Evolutionary conservation across 2,888 invertebrate species (phyloP).

Genomic region (Pomacea canaliculata): DNA sequence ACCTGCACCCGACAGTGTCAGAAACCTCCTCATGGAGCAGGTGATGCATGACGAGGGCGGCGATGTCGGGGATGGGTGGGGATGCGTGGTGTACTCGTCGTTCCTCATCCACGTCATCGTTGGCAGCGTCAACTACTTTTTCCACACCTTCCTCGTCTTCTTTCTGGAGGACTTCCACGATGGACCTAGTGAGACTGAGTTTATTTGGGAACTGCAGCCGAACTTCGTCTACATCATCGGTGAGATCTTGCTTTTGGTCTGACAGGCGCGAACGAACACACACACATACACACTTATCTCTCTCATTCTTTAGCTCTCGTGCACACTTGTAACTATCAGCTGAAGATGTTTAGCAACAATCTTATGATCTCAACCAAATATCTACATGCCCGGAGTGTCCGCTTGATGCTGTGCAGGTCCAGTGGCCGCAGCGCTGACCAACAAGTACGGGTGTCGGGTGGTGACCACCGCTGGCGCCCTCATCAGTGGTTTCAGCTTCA

Average conservation of each 20-base stretch:
- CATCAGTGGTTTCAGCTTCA: slow-evolving; percentile 81
- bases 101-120: slow-evolving; percentile 94
- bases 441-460: slow-evolving; percentile 91
- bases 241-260: slow-evolving; percentile 70
- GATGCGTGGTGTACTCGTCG: slow-evolving; percentile 93
- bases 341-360: too few relatives aligned
- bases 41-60: slow-evolving; percentile 11
- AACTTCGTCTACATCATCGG: slow-evolving; percentile 95
- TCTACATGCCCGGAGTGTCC: too few relatives aligned
- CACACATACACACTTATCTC: too few relatives aligned
- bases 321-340: too few relatives aligned
- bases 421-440: slow-evolving; percentile 92
- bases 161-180: slow-evolving; percentile 87
- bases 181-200: slow-evolving; percentile 88
- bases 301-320: too few relatives aligned
- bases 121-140: slow-evolving; percentile 98
- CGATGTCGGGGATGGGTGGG: slow-evolving; percentile 88
- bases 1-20: too few relatives aligned
- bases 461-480: slow-evolving; percentile 91
- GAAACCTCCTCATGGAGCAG: slow-evolving; percentile 1
- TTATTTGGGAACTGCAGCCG: slow-evolving; percentile 93
- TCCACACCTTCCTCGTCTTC: slow-evolving; percentile 92
- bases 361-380: too few relatives aligned
- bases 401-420: slow-evolving; percentile 81
- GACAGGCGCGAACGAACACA: background rate